Conservation (phyloP, 2,113 vertebrate species). For the Hemichromis elongatus region DNA sequence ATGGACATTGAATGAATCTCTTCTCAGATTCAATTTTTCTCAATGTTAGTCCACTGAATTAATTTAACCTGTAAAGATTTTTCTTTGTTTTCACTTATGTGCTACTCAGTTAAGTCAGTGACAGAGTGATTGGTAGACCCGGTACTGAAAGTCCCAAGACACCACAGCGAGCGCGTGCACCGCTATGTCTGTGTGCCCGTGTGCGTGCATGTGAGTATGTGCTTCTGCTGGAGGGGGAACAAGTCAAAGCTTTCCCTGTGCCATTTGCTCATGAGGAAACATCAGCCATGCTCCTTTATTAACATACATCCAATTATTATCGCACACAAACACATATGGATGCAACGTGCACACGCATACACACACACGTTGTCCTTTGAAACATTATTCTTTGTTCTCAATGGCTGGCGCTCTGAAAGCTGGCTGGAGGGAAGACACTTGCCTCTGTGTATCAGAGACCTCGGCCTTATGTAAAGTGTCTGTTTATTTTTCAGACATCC, state of each 20-base stretch:
- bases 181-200: background rate
- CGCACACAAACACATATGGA: background rate
- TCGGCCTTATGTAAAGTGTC: background rate
- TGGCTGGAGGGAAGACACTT: conserved; percentile 32
- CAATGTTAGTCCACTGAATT: background rate
- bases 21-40: background rate
- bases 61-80: background rate
- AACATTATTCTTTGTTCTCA: conserved; percentile 33
- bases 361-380: background rate
- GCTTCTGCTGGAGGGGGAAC: background rate
- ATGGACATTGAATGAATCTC: background rate
- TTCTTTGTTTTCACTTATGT: background rate
- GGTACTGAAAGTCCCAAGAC: background rate
- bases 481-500: background rate
- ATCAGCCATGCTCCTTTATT: background rate
- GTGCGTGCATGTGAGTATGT: background rate
- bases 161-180: background rate
- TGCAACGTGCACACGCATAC: background rate
- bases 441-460: conserved; percentile 31
- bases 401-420: conserved; percentile 7
- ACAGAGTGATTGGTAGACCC: conserved; percentile 2
- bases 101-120: background rate
- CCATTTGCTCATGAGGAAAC: background rate
- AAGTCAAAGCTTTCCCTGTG: background rate
- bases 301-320: background rate